Base-by-base conservation (phyloP, 2,113 vertebrate species). In the Myiopsitta monachus region DNA sequence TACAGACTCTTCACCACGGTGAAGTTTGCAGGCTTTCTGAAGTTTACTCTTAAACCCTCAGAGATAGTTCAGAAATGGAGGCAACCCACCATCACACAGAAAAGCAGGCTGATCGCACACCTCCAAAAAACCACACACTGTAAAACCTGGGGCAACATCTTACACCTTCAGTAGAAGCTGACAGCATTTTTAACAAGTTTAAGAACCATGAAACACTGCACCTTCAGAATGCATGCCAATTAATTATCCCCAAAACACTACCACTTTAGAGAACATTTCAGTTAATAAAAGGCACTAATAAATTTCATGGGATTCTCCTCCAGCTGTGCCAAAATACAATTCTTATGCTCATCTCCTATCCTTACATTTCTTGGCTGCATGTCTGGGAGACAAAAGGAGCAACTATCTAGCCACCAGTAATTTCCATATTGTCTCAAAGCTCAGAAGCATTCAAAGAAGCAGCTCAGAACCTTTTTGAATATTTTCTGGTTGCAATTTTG, bases 1-100 rank as follows among this genome's bases (percentile, higher is more conserved):
- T 80, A 28, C 11, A 64, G 38, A 11, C 2, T 6, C 46, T 54
- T n/a, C 22, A 18, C 6, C 1, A 0, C 0, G 0, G 4, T n/a
- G 6, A 86, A 49, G 11, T 23, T 61, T 46, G 33, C 8, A 61
- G 52, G 4, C 19, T 92, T 76, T 55, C 38, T 22, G 6, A 33
- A 73, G 23, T 7, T 63, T 77, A 8, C 24, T 17, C 66, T 62
- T 33, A 59, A 82, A 38, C 4, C 6, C 8, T 51, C 66, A 75
- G 31, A 85, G 87, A 61, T 8, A 19, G 18, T 38, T 59, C 47
- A 62, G 7, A 77, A 17, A 14, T 5, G 2, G 16, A 70, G 26
- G 26, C 24, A 82, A 46, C 8, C 4, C 47, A 46, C 6, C 28
- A 15, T 4, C 16, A 18, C 15, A 5, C 1, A 4, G 31, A 8